Conservation (phyloP, 1,140 invertebrate genomes). For the Xylocopa sonorina region DNA sequence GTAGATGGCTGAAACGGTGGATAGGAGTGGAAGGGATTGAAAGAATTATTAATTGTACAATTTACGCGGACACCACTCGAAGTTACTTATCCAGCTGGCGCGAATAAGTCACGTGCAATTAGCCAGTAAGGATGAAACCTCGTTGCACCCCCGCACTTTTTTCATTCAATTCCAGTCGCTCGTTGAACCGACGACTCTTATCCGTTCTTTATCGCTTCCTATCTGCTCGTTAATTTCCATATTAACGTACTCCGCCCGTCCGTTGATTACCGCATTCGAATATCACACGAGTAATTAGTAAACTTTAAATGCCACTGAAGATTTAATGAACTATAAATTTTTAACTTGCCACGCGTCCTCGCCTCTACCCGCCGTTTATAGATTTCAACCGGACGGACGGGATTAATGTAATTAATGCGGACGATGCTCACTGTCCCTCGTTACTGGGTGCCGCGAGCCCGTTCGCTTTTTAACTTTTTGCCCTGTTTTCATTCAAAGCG, state of each 20-base stretch:
- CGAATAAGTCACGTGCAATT: slow-evolving; percentile 13
- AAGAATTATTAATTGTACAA: no score
- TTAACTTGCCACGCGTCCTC: background rate
- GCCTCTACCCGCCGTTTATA: background rate
- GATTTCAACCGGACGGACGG: background rate
- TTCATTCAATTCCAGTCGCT: slow-evolving; percentile 6
- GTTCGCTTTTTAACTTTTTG: no score
- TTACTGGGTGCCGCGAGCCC: background rate
- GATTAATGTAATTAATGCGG: slow-evolving; percentile 15
- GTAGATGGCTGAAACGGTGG: no score
- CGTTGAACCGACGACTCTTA: background rate
- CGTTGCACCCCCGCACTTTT: background rate
- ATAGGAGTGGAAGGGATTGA: no score
- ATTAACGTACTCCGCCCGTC: slow-evolving; percentile 14
- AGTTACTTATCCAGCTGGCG: background rate
- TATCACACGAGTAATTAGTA: slow-evolving; percentile 40
- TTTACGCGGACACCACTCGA: no score
- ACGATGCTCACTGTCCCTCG: no score
- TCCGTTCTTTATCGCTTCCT: slow-evolving; percentile 30
- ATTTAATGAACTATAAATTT: slow-evolving; percentile 47
- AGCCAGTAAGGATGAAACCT: background rate
- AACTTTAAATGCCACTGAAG: slow-evolving; percentile 29
- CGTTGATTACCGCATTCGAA: slow-evolving; percentile 22
- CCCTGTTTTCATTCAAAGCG: background rate
- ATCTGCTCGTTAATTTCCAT: slow-evolving; percentile 32